phyloP scores from a whole-genome alignment of 2,797 vertebrate genomes.

The Pseudomugil tenellus region DNA sequence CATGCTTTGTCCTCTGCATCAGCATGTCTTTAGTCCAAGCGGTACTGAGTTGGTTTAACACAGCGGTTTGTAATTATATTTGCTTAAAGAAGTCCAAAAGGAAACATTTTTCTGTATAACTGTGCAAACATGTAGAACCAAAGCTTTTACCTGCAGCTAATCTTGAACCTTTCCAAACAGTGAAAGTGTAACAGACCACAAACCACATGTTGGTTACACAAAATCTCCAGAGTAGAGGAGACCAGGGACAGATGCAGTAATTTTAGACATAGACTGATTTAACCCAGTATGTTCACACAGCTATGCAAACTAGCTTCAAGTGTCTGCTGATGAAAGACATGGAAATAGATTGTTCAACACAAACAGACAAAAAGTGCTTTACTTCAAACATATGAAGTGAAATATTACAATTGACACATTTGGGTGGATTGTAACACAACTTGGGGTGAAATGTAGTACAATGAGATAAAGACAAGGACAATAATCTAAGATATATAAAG shows the following conservation, averaged over 20 bases:
- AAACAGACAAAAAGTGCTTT: background rate
- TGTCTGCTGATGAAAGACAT: background rate
- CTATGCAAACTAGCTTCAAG: background rate
- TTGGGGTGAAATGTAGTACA: too few species aligned
- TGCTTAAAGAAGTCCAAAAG: slow-evolving; percentile 16
- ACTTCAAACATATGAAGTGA: too few species aligned
- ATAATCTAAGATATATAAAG: too few species aligned
- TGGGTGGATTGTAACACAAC: too few species aligned
- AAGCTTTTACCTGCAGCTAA: slow-evolving; percentile 32
- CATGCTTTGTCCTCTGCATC: slow-evolving; percentile 32
- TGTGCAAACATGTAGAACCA: slow-evolving; percentile 32
- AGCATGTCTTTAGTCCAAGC: slow-evolving; percentile 21
- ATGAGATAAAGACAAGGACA: too few species aligned
- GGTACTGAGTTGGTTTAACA: slow-evolving; percentile 30
- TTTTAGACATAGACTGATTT: background rate
- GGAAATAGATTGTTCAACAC: too few species aligned
- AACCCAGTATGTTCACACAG: background rate
- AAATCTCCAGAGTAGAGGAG: slow-evolving; percentile 2
- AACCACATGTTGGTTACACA: background rate
- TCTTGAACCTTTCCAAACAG: background rate
- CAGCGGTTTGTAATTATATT: slow-evolving; percentile 11
- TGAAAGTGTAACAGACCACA: background rate
- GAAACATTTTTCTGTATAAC: slow-evolving; percentile 42
- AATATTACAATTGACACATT: too few species aligned
- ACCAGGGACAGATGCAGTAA: background rate